These are phyloP conservation scores for Orius insidiosus DNA, from an alignment of 1,140 invertebrate species.

Conservation along the genomic window DNA sequence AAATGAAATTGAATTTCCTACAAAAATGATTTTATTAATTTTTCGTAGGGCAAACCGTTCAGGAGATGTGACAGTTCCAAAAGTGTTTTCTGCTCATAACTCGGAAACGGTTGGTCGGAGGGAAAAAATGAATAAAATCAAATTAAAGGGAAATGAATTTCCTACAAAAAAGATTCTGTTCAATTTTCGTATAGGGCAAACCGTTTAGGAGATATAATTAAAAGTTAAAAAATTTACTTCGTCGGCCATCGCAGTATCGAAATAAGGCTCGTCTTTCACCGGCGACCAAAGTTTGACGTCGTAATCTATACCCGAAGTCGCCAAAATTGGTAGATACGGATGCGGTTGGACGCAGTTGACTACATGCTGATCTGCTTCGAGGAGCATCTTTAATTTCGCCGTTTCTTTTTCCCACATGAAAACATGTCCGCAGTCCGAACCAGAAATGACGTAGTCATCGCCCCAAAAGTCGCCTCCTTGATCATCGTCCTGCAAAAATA, in stretches of 20 bases:
- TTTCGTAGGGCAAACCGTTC: too few species aligned
- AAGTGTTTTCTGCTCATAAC: too few species aligned
- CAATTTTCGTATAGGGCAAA: too few species aligned
- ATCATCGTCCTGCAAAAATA: conserved; percentile 57
- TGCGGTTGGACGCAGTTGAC: conserved; percentile 79
- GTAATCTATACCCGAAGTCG: conserved; percentile 79
- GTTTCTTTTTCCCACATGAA: conserved; percentile 48
- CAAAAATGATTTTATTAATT: too few species aligned
- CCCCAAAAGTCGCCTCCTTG: conserved; percentile 83
- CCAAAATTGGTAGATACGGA: conserved; percentile 59
- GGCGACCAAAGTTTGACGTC: conserved; percentile 78
- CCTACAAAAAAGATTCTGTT: too few species aligned
- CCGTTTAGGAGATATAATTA: too few species aligned
- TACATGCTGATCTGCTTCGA: conserved; percentile 71
- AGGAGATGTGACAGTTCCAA: too few species aligned
- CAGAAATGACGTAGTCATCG: conserved; percentile 56
- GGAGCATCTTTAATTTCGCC: conserved; percentile 50
- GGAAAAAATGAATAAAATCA: too few species aligned
- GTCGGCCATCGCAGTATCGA: conserved; percentile 46
- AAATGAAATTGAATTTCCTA: too few species aligned
- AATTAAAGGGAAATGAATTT: too few species aligned
- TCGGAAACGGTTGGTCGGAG: too few species aligned
- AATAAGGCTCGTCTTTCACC: conserved; percentile 34
- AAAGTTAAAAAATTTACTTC: conserved; percentile 24
- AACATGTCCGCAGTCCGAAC: conserved; percentile 57